phyloP scores from a whole-genome alignment of 2,113 vertebrate species.

The Dipodomys stephensi region DNA sequence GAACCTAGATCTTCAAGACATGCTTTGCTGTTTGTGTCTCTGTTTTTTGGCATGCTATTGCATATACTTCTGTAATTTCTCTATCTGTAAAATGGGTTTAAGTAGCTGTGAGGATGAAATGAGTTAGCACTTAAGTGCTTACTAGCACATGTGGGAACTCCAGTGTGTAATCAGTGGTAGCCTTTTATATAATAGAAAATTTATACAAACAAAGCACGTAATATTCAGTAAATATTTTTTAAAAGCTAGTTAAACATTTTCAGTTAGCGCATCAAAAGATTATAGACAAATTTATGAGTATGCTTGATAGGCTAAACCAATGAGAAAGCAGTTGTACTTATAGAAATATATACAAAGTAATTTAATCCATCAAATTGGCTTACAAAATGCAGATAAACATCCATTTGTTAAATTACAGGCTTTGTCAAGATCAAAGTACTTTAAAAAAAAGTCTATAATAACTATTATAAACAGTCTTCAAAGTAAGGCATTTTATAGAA shows the following conservation, averaged over 20 bases:
- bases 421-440: constrained; percentile 1
- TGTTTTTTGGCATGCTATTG: constrained; percentile 18
- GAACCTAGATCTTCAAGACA: not conserved
- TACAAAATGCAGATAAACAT: not conserved
- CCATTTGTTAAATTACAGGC: constrained; percentile 12
- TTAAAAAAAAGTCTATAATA: not conserved
- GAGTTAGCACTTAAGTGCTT: not conserved
- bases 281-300: not conserved
- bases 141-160: not conserved
- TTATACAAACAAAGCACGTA: not conserved
- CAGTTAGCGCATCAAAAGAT: constrained; percentile 37
- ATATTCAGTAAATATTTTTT: not conserved
- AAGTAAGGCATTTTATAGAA: constrained; percentile 35
- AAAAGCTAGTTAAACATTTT: not conserved
- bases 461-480: constrained; percentile 51
- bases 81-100: constrained; percentile 9
- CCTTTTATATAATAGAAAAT: constrained; percentile 35
- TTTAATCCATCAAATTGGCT: constrained; percentile 40
- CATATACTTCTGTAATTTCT: not conserved
- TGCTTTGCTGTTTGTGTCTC: not conserved
- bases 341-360: constrained; percentile 25
- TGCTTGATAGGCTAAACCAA: not conserved
- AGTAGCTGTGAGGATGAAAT: constrained; percentile 8
- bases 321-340: constrained; percentile 19
- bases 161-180: not conserved